phyloP scores from a whole-genome alignment of 2,888 invertebrate genomes.

The Pristionchus maxplancki region DNA sequence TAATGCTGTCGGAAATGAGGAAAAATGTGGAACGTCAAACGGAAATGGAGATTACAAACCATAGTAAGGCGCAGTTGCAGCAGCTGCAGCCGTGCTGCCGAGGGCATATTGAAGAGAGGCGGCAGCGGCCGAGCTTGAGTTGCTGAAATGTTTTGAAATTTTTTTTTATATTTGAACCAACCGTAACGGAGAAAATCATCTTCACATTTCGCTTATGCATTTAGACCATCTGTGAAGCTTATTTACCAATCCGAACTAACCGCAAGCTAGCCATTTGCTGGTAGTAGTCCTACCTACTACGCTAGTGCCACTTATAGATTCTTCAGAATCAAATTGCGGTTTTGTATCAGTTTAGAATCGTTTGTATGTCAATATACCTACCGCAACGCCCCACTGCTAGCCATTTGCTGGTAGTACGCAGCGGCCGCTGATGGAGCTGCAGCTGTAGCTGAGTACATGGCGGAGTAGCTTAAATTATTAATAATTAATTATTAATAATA shows the following conservation, averaged over 20 bases:
- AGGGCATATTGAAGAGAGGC: slow-evolving; percentile 45
- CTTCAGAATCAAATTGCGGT: no score
- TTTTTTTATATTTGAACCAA: not conserved
- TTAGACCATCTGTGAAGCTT: no score
- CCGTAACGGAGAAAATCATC: no score
- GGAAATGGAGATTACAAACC: no score
- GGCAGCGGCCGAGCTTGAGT: slow-evolving; percentile 3
- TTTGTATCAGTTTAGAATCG: no score
- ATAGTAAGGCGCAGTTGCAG: slow-evolving; percentile 27
- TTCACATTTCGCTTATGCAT: no score
- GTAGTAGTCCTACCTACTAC: no score
- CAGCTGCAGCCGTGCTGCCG: slow-evolving; percentile 21
- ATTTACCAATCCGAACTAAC: no score
- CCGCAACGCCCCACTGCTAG: slow-evolving; percentile 38
- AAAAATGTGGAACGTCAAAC: no score
- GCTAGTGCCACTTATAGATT: no score
- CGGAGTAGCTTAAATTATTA: slow-evolving; percentile 27
- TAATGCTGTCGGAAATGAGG: no score
- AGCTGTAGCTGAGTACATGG: slow-evolving; percentile 33
- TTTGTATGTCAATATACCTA: not conserved
- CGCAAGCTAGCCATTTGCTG: no score
- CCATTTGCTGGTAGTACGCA: slow-evolving; percentile 49
- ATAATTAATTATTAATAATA: not conserved
- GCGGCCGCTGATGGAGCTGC: not conserved
- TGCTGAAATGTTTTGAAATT: not conserved